These are phyloP conservation scores for Labrus mixtus DNA, from an alignment of 2,113 vertebrate species.

Conservation along the genomic window DNA sequence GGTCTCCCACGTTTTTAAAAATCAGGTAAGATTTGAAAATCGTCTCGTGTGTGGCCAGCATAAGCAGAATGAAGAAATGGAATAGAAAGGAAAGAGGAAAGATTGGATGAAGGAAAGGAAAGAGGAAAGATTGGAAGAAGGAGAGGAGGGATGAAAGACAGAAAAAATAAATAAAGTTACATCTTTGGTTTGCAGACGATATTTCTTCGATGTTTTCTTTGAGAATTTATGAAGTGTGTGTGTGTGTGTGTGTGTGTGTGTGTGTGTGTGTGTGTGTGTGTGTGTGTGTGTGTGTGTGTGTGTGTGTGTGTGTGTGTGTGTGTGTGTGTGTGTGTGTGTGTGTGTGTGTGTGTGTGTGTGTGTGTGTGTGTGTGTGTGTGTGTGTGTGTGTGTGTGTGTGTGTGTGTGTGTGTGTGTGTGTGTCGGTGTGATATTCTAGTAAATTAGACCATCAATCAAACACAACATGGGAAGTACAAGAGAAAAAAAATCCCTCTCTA, in stretches of 20 bases:
- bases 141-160: background rate
- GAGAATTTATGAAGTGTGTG: slow-evolving; percentile 29
- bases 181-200: background rate
- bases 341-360: slow-evolving; percentile 59
- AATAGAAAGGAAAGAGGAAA: too few relatives aligned
- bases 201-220: background rate
- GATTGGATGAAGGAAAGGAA: too few relatives aligned
- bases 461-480: slow-evolving; percentile 66
- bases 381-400: slow-evolving; percentile 47
- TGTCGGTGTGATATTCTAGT: slow-evolving; percentile 75
- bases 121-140: too few relatives aligned
- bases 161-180: background rate
- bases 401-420: slow-evolving; percentile 28
- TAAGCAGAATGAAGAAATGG: too few relatives aligned
- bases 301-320: slow-evolving; percentile 31
- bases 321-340: slow-evolving; percentile 34
- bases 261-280: slow-evolving; percentile 28
- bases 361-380: slow-evolving; percentile 34
- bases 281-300: slow-evolving; percentile 62
- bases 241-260: slow-evolving; percentile 47
- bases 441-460: slow-evolving; percentile 87
- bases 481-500: slow-evolving; percentile 63
- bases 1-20: too few relatives aligned
- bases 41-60: too few relatives aligned
- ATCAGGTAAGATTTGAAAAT: too few relatives aligned